These are phyloP conservation scores for Hermodice carunculata DNA, from an alignment of 2,888 invertebrate genomes.

Conservation along the genomic window DNA sequence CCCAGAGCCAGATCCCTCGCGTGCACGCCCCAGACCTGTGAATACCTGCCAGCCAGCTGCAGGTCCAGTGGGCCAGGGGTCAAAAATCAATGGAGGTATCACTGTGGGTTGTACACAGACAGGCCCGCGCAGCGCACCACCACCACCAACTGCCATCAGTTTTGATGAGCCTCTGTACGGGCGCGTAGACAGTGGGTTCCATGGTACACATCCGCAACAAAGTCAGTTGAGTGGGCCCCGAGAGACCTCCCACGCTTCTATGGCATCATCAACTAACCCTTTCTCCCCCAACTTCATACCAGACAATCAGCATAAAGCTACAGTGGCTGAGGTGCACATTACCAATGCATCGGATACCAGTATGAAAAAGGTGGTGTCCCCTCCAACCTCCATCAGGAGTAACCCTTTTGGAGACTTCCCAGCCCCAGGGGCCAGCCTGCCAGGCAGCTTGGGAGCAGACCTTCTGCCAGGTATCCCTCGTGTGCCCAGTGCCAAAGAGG, in stretches of 20 bases:
- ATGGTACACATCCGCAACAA: not conserved
- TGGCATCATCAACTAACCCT: too few species aligned
- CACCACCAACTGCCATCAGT: constrained; percentile 8
- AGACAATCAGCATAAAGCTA: too few species aligned
- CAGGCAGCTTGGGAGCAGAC: not conserved
- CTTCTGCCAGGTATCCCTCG: constrained; percentile 28
- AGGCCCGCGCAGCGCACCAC: constrained; percentile 14
- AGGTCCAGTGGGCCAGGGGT: too few species aligned
- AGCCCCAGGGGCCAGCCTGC: not conserved
- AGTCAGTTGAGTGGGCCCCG: not conserved
- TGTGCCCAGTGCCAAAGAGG: constrained; percentile 5
- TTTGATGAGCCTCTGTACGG: constrained; percentile 10
- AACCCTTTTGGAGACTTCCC: not conserved
- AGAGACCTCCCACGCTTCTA: too few species aligned
- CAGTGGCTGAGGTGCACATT: too few species aligned
- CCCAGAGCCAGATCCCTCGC: too few species aligned
- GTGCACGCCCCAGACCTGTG: too few species aligned
- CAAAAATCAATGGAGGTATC: too few species aligned
- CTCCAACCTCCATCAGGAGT: not conserved
- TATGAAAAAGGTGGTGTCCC: constrained; percentile 2
- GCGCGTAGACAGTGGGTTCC: not conserved
- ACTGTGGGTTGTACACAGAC: too few species aligned
- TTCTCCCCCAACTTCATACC: too few species aligned
- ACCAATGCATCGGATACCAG: not conserved
- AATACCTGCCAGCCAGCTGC: too few species aligned